Conservation (phyloP, 2,888 invertebrate species). For the Mactromeris polynyma region DNA sequence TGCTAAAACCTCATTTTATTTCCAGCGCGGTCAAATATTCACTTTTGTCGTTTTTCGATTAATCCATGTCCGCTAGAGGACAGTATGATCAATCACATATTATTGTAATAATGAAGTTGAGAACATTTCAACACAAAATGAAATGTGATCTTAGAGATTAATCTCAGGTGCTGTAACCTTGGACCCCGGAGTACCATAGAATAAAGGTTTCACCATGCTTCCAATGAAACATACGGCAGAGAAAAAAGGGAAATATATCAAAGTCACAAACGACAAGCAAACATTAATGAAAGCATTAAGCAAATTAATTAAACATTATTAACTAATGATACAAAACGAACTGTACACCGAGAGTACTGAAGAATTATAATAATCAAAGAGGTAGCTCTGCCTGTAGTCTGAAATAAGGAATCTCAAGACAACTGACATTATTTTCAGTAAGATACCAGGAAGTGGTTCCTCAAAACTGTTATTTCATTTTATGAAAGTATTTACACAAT, state of each 20-base stretch:
- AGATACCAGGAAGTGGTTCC: neutral
- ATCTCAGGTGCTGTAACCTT: too few species aligned
- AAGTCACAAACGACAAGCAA: neutral
- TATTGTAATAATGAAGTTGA: too few species aligned
- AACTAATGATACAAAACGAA: neutral
- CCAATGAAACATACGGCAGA: neutral
- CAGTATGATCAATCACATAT: too few species aligned
- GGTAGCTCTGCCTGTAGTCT: neutral
- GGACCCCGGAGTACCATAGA: too few species aligned
- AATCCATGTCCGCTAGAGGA: too few species aligned
- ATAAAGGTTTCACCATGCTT: too few species aligned
- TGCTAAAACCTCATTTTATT: too few species aligned
- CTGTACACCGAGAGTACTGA: neutral
- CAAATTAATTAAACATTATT: neutral
- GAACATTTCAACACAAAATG: too few species aligned
- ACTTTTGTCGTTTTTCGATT: too few species aligned
- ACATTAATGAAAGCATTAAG: neutral
- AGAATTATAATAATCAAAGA: neutral
- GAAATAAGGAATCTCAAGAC: neutral
- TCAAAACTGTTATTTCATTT: neutral
- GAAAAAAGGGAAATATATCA: neutral
- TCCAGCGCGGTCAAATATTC: too few species aligned
- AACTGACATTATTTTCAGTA: neutral
- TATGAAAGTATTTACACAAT: too few species aligned
- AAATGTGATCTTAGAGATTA: too few species aligned